Base-by-base conservation (phyloP, 2,888 invertebrate genomes). In the Piscicola geometra region DNA sequence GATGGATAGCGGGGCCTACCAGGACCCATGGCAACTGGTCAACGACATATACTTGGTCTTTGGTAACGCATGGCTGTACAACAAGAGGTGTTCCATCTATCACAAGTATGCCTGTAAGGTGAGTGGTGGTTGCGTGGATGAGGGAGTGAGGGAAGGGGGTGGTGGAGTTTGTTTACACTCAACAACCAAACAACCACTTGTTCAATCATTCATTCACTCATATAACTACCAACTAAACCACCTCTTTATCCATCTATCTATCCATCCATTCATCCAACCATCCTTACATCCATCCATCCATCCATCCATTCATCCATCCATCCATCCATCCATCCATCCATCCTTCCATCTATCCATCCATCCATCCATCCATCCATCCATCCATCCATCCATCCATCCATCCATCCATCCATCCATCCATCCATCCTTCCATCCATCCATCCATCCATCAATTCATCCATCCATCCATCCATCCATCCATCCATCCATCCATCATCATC, bases 21-120 rank as follows among this genome's bases (percentile, higher is more conserved):
- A 21, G n/a, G 64, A 73, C 28, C 73, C 73, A 1, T 73, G 73
- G 73, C 56, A 73, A 64, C 30, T 73, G 32, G 64, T 73, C 15
- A 60, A 73, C 56, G 73, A 73, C 35, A 36, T 73, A 12, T 64
- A 73, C 64, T 33, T 73, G 18, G 64, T 73, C 0, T 73, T 73
- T 73, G 73, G 73, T 18, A 73, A 73, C 30, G 73, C 73, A 3
- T 73, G 73, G 73, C 36, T 73, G 2, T 73, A 73, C 41, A 73
- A 73, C 30, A 73, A 73, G 33, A 56, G 52, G 25, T 73, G 73
- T 32, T 73, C 73, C 28, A 64, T 73, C n/a, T 60, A 64, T 60
- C 73, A 73, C 64, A 73, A 73, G 30, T 73, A 73, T 35, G 73
- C 73, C 30, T 73, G 73, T 64, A 73, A 73, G 64, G 73, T 73